phyloP scores from a whole-genome alignment of 2,888 invertebrate species.

The Julus scandinavius region DNA sequence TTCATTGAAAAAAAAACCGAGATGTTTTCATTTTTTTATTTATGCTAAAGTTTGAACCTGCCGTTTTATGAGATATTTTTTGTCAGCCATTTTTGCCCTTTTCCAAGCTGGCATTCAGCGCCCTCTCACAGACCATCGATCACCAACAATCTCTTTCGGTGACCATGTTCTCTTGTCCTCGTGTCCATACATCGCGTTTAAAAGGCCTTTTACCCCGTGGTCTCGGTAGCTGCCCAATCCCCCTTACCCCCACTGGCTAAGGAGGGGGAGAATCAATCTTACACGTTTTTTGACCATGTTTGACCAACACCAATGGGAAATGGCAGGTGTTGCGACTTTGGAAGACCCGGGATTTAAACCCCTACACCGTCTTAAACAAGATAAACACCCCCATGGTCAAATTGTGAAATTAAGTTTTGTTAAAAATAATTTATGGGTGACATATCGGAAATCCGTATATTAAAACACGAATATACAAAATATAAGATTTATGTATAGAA shows the following conservation, averaged over 20 bases:
- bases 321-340: background rate
- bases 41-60: background rate
- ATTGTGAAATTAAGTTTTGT: background rate
- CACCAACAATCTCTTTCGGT: background rate
- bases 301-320: background rate
- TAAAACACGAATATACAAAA: too few species aligned
- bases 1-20: background rate
- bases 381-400: background rate
- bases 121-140: slow-evolving; percentile 29
- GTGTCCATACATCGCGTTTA: slow-evolving; percentile 17
- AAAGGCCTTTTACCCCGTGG: background rate
- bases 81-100: background rate
- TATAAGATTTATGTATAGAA: too few species aligned
- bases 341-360: background rate
- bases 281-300: slow-evolving; percentile 12
- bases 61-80: background rate
- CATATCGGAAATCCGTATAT: too few species aligned
- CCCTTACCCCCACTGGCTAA: background rate
- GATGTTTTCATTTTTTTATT: background rate
- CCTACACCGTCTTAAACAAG: background rate
- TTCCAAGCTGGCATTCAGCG: background rate
- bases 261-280: background rate
- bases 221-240: background rate
- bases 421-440: background rate
- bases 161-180: background rate